Evolutionary conservation across 2,797 vertebrate genomes (phyloP).

Genomic region (Fratercula arctica): DNA sequence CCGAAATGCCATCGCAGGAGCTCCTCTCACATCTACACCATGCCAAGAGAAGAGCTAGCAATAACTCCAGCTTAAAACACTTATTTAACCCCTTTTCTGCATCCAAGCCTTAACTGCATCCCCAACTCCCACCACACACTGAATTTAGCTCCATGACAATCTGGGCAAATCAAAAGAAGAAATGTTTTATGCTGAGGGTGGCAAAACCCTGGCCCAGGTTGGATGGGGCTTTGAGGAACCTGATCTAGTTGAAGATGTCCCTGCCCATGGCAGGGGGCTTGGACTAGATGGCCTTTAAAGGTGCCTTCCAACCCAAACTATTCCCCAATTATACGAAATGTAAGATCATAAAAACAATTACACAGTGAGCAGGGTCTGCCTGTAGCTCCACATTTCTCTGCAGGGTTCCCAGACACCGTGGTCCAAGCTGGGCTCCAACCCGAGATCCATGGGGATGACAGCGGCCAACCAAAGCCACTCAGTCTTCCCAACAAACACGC

Average conservation of each 20-base stretch:
- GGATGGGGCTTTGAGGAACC: not conserved
- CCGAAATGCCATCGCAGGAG: not conserved
- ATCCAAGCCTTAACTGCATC: not conserved
- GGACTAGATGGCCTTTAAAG: not conserved
- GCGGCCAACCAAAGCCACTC: not conserved
- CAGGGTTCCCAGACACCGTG: not conserved
- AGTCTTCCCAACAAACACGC: fast-evolving
- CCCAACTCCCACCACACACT: not conserved
- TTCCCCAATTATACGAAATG: not conserved
- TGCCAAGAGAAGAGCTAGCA: not conserved
- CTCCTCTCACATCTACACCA: not conserved
- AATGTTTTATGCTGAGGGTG: not conserved
- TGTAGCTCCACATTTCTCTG: not conserved
- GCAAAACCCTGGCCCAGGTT: not conserved
- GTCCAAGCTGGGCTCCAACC: not conserved
- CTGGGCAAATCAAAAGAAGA: not conserved
- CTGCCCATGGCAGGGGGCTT: fast-evolving
- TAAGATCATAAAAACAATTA: not conserved
- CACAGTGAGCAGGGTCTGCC: not conserved
- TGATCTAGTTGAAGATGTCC: not conserved
- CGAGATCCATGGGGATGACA: not conserved
- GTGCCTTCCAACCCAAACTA: not conserved
- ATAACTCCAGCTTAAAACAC: not conserved
- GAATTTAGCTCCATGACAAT: fast-evolving
- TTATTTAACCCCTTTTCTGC: not conserved